Evolutionary conservation across 1,140 invertebrate genomes (phyloP).

Genomic region (Whitmania pigra): DNA sequence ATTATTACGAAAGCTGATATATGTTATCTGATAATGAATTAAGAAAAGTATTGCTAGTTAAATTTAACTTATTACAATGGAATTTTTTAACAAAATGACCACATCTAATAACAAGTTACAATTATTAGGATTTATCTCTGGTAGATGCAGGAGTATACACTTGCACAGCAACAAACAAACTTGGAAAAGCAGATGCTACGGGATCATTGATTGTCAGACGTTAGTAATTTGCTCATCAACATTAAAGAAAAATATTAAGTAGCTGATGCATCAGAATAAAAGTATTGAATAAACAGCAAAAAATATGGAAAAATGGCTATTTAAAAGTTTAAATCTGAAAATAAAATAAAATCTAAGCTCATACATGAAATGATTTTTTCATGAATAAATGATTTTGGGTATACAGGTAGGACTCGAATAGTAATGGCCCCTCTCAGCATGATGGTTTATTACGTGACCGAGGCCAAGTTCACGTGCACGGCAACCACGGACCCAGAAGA

Average conservation of each 20-base stretch:
- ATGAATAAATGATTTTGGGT: no score
- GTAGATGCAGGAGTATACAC: constrained; percentile 73
- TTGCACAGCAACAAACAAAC: constrained; percentile 80
- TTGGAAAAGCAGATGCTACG: constrained; percentile 62
- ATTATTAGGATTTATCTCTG: constrained; percentile 56
- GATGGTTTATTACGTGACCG: constrained; percentile 29
- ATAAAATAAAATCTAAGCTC: no score
- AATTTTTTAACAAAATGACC: no score
- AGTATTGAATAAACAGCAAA: no score
- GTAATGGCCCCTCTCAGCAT: constrained; percentile 33
- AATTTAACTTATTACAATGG: not conserved
- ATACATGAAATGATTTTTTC: no score
- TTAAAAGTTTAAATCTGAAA: no score
- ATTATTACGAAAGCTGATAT: no score
- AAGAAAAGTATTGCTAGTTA: no score
- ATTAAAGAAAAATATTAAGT: not conserved
- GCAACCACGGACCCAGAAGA: constrained; percentile 29
- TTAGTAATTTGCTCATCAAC: not conserved
- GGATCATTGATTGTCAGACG: constrained; percentile 42
- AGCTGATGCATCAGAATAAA: not conserved
- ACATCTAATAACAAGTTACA: not conserved
- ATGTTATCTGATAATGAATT: no score
- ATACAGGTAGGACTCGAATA: constrained; percentile 33
- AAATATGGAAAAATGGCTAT: no score
- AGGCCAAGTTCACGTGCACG: constrained; percentile 29